phyloP scores from a whole-genome alignment of 1,140 invertebrate species.

The Metopolophium dirhodum region DNA sequence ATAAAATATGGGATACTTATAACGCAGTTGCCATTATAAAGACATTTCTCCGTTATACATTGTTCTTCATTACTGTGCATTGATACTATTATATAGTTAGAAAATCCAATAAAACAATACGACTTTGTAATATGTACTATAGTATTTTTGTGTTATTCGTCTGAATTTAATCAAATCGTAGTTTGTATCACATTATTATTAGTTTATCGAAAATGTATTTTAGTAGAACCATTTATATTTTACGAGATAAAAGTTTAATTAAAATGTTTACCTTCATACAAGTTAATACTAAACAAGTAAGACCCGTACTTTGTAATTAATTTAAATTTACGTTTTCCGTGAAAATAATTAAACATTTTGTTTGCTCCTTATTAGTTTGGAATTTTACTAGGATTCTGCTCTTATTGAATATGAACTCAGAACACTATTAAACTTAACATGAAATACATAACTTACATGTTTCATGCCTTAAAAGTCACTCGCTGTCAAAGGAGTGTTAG shows the following conservation, averaged over 20 bases:
- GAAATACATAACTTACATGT: not conserved
- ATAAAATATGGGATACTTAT: not conserved
- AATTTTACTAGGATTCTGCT: not conserved
- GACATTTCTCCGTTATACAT: not conserved
- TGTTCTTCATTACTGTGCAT: not conserved
- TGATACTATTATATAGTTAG: not conserved
- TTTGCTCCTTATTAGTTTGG: not conserved
- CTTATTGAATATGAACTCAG: not conserved
- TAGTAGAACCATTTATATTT: not conserved
- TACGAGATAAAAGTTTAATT: not conserved
- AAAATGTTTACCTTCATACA: not conserved
- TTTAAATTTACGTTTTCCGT: not conserved
- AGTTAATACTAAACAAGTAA: not conserved
- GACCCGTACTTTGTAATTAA: not conserved
- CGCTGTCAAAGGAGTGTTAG: not conserved
- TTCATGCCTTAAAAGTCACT: not conserved
- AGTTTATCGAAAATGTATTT: not conserved
- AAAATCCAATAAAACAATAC: not conserved
- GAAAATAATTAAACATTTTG: slow-evolving; percentile 10
- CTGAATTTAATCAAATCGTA: not conserved
- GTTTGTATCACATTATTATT: not conserved
- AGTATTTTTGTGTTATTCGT: not conserved
- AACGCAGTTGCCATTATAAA: not conserved
- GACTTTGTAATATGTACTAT: not conserved
- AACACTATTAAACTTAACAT: not conserved